Evolutionary conservation across 2,888 invertebrate species (phyloP).

Genomic region (Cheilosia urbana): DNA sequence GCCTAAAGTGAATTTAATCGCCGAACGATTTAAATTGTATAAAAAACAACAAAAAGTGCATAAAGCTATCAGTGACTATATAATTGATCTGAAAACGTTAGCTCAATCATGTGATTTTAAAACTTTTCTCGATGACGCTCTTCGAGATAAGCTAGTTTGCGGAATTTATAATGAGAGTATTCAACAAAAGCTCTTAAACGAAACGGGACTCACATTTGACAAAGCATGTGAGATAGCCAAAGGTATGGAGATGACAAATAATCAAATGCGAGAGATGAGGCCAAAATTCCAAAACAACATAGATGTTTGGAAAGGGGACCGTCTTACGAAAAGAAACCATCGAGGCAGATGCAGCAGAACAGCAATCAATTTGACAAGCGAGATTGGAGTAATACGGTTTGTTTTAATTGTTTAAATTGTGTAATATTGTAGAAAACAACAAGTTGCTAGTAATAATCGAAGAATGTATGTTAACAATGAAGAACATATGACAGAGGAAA

Average conservation of each 20-base stretch:
- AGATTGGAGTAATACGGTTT: not conserved
- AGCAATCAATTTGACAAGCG: not conserved
- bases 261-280: slow-evolving; percentile 17
- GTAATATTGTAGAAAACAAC: not conserved
- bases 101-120: slow-evolving; percentile 32
- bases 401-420: slow-evolving; percentile 20
- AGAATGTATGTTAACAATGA: not conserved
- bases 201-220: slow-evolving; percentile 43
- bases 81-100: slow-evolving; percentile 30
- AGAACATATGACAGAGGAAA: not conserved
- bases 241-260: slow-evolving; percentile 37
- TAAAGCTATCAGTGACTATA: slow-evolving; percentile 30
- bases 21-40: slow-evolving; percentile 15
- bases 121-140: slow-evolving; percentile 24
- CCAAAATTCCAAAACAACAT: not conserved
- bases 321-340: not conserved
- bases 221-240: slow-evolving; percentile 44
- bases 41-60: slow-evolving; percentile 18
- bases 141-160: slow-evolving; percentile 45
- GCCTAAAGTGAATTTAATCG: slow-evolving; percentile 21
- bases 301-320: not conserved
- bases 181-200: slow-evolving; percentile 37
- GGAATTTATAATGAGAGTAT: slow-evolving; percentile 28
- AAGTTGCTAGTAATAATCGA: not conserved
- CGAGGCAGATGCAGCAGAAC: not conserved